phyloP scores from a whole-genome alignment of 2,797 vertebrate species.

The Xerus rutilus region DNA sequence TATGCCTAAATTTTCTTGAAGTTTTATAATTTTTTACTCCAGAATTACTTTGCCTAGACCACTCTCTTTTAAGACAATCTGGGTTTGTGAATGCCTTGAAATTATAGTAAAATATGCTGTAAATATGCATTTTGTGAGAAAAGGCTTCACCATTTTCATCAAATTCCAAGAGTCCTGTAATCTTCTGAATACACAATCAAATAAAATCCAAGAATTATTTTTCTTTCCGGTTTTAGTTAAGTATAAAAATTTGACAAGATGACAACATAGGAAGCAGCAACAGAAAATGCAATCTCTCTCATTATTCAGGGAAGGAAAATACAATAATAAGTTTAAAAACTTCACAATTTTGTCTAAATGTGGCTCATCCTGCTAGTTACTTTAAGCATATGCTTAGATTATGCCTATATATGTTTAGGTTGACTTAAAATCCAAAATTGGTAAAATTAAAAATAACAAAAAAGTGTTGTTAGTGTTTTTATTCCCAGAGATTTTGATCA shows the following conservation, averaged over 20 bases:
- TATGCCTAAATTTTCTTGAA: constrained; percentile 17
- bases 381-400: no score
- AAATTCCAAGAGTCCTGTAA: neutral
- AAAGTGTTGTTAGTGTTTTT: neutral
- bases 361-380: neutral
- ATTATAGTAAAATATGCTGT: neutral
- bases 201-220: neutral
- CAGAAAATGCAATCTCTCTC: neutral
- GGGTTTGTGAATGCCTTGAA: neutral
- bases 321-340: neutral
- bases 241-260: neutral
- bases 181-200: neutral
- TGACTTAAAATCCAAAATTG: neutral
- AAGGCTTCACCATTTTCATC: neutral
- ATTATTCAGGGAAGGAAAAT: neutral
- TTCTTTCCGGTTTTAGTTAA: constrained; percentile 31
- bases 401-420: neutral
- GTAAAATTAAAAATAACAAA: neutral
- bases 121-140: neutral
- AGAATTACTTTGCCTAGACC: neutral
- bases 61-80: neutral
- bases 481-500: neutral
- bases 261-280: neutral
- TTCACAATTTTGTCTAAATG: neutral
- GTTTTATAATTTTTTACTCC: neutral